Evolutionary conservation across 2,797 vertebrate genomes (phyloP).

Genomic region (Parotocinclus haroldoi): DNA sequence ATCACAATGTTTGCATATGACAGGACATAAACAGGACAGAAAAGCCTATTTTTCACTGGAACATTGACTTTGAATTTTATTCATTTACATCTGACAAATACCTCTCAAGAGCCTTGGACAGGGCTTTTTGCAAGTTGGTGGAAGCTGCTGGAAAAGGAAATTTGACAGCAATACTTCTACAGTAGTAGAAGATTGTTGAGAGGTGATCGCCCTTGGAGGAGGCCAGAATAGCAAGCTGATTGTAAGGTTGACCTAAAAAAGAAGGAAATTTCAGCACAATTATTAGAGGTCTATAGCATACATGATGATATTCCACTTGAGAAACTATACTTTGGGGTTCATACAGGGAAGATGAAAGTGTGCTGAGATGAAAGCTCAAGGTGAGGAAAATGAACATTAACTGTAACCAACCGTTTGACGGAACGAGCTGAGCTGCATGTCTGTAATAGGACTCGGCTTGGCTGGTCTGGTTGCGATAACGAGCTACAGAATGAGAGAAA

Average conservation of each 20-base stretch:
- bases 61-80: too few relatives aligned
- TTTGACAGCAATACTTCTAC: conserved; percentile 98
- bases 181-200: conserved; percentile 99
- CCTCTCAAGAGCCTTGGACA: conserved; percentile 99
- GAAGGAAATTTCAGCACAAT: neutral
- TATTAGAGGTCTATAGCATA: too few relatives aligned
- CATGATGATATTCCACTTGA: too few relatives aligned
- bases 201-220: conserved; percentile 99
- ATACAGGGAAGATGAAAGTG: too few relatives aligned
- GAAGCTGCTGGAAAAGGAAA: conserved; percentile 98
- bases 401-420: conserved; percentile 86
- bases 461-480: conserved; percentile 98
- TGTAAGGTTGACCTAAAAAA: conserved; percentile 92
- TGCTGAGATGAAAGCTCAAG: neutral
- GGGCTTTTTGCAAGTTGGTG: conserved; percentile 97
- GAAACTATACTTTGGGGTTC: too few relatives aligned
- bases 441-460: conserved; percentile 98
- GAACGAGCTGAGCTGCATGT: conserved; percentile 97
- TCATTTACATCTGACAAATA: conserved; percentile 43
- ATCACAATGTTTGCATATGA: too few relatives aligned
- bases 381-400: conserved; percentile 34
- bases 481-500: conserved; percentile 70
- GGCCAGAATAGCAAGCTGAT: conserved; percentile 98
- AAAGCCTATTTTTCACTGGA: too few relatives aligned
- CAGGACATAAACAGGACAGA: too few relatives aligned